phyloP scores from a whole-genome alignment of 1,140 invertebrate genomes.

The Brachionus rubens region DNA sequence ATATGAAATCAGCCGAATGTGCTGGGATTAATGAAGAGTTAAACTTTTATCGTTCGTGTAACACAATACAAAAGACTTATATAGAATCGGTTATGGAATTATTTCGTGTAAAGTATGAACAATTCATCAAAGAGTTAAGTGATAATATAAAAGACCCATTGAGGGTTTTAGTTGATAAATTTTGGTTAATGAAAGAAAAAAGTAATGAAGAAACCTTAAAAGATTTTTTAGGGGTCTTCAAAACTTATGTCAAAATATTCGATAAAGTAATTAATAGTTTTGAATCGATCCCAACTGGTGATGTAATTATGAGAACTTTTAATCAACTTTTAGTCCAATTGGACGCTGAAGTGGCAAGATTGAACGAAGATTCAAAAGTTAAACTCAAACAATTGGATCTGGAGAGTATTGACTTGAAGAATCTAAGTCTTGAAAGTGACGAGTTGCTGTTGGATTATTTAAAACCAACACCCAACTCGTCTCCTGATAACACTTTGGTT shows the following conservation, averaged over 20 bases:
- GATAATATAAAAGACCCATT: constrained; percentile 13
- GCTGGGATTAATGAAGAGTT: constrained; percentile 1
- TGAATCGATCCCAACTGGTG: constrained; percentile 1
- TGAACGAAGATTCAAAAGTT: neutral
- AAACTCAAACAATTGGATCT: neutral
- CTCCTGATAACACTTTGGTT: constrained; percentile 1
- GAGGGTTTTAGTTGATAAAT: constrained; percentile 8
- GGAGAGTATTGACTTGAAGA: constrained; percentile 35
- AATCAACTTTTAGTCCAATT: constrained; percentile 11
- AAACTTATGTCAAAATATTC: constrained; percentile 14
- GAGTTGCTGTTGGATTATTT: neutral
- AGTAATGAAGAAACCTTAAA: constrained; percentile 35
- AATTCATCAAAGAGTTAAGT: neutral
- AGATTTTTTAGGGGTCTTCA: constrained; percentile 35
- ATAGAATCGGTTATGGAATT: neutral
- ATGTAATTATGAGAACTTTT: constrained; percentile 3
- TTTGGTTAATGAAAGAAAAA: constrained; percentile 21
- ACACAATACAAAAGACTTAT: neutral
- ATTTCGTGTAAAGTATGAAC: neutral
- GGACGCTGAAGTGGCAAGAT: neutral
- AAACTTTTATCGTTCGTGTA: neutral
- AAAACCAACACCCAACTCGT: neutral
- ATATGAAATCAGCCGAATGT: constrained; percentile 33
- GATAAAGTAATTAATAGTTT: constrained; percentile 3
- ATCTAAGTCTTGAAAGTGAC: neutral